Conservation (phyloP, 1,140 invertebrate genomes). For the Heliconius congener region DNA sequence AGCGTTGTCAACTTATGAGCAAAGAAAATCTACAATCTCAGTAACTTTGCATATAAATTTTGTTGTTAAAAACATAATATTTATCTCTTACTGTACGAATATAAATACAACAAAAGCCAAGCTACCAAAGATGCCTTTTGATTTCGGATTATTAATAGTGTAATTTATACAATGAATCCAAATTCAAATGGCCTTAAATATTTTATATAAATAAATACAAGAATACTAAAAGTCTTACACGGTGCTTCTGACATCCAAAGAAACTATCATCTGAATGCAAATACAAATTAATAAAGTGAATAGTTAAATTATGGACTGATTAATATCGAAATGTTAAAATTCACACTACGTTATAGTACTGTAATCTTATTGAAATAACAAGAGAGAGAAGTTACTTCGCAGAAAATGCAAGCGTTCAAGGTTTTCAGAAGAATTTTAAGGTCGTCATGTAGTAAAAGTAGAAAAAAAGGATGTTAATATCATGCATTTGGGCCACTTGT, state of each 20-base stretch:
- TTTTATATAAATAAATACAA: conserved; percentile 35
- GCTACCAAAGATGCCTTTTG: conserved; percentile 40
- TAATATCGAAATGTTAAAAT: conserved; percentile 22
- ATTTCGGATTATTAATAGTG: conserved; percentile 29
- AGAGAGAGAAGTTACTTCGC: conserved; percentile 36
- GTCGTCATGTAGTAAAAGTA: conserved; percentile 42
- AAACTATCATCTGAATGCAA: conserved; percentile 68
- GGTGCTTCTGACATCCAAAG: conserved; percentile 72
- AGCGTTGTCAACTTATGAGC: conserved; percentile 28
- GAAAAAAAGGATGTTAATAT: conserved; percentile 42
- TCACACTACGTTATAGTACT: conserved; percentile 20
- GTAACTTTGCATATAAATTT: conserved; percentile 31
- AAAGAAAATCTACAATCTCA: conserved; percentile 35
- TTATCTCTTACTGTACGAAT: neutral
- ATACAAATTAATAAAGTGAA: conserved; percentile 63
- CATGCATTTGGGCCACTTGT: conserved; percentile 51
- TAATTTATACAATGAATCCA: conserved; percentile 38
- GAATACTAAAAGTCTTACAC: conserved; percentile 59
- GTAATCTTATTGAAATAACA: conserved; percentile 18
- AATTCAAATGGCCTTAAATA: conserved; percentile 49
- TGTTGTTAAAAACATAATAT: neutral
- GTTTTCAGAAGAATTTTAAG: conserved; percentile 41
- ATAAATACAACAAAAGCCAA: conserved; percentile 14
- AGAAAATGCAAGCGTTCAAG: conserved; percentile 59
- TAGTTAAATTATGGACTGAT: conserved; percentile 54